Conservation (phyloP, 2,113 vertebrate species). For the Nannobrachium achirus region DNA sequence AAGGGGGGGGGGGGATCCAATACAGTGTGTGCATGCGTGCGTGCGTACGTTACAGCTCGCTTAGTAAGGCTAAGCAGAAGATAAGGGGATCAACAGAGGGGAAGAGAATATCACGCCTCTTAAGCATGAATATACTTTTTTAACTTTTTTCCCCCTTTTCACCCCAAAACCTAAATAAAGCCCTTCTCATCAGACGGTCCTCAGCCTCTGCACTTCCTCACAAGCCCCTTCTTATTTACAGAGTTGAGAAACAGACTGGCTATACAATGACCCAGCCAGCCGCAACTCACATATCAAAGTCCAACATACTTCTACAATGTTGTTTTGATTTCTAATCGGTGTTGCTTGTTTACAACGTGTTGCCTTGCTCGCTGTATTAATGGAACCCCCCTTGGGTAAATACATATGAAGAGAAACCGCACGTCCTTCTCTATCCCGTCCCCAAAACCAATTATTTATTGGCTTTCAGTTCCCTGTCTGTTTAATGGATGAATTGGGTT, state of each 20-base stretch:
- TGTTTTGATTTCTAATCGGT: slow-evolving; percentile 46
- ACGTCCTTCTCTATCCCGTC: slow-evolving; percentile 43
- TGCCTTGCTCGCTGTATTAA: slow-evolving; percentile 32
- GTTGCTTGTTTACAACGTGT: slow-evolving; percentile 50
- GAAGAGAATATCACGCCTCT: slow-evolving; percentile 73
- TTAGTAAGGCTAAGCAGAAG: slow-evolving; percentile 75
- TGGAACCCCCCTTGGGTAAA: slow-evolving; percentile 15
- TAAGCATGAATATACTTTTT: slow-evolving; percentile 76
- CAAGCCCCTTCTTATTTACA: slow-evolving; percentile 25
- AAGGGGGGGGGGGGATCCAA: slow-evolving; percentile 56
- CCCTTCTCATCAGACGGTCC: slow-evolving; percentile 62
- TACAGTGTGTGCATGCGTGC: background rate
- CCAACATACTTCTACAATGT: slow-evolving; percentile 44
- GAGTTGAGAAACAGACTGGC: slow-evolving; percentile 11
- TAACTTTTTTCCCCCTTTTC: slow-evolving; percentile 66
- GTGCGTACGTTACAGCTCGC: slow-evolving; percentile 41
- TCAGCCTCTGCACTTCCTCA: slow-evolving; percentile 18
- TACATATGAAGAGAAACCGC: slow-evolving; percentile 50
- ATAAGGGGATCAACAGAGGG: slow-evolving; percentile 74
- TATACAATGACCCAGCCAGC: slow-evolving; percentile 16
- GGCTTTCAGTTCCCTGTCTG: slow-evolving; percentile 63
- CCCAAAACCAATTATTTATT: slow-evolving; percentile 50
- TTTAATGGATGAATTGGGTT: slow-evolving; percentile 67
- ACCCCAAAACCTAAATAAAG: slow-evolving; percentile 67
- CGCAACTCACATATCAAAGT: slow-evolving; percentile 41